Conservation (phyloP, 2,888 invertebrate genomes). For the Eupithecia subfuscata region DNA sequence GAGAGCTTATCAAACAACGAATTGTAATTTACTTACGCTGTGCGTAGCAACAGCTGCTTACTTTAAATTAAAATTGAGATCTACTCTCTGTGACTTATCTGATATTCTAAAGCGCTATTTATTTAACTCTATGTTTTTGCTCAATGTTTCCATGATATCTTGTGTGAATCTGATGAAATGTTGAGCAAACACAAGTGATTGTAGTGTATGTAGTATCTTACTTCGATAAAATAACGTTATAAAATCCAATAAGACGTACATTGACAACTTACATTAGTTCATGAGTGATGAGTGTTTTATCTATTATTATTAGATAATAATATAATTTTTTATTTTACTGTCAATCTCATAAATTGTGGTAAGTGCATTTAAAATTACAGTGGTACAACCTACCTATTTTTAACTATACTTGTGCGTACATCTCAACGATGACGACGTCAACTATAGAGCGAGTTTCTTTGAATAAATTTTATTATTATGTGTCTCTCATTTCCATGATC, state of each 20-base stretch:
- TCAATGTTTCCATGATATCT: background rate
- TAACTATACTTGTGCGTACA: background rate
- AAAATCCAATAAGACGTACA: background rate
- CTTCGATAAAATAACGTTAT: background rate
- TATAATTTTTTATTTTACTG: background rate
- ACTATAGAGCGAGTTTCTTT: background rate
- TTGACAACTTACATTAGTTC: background rate
- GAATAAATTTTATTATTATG: background rate
- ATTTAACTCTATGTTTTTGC: background rate
- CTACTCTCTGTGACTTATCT: background rate
- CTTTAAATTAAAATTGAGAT: background rate
- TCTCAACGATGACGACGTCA: background rate
- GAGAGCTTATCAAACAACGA: background rate
- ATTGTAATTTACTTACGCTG: background rate
- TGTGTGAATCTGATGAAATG: background rate
- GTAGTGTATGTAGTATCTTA: background rate
- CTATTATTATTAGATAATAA: background rate
- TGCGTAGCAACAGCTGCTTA: background rate
- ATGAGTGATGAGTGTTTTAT: background rate
- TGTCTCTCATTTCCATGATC: background rate
- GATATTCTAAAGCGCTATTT: background rate
- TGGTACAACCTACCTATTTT: background rate
- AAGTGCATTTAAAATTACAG: background rate
- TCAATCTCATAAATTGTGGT: background rate
- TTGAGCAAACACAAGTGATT: background rate